These are phyloP conservation scores for Drosophila nannoptera DNA, from an alignment of 1,140 invertebrate species.

Conservation along the genomic window DNA sequence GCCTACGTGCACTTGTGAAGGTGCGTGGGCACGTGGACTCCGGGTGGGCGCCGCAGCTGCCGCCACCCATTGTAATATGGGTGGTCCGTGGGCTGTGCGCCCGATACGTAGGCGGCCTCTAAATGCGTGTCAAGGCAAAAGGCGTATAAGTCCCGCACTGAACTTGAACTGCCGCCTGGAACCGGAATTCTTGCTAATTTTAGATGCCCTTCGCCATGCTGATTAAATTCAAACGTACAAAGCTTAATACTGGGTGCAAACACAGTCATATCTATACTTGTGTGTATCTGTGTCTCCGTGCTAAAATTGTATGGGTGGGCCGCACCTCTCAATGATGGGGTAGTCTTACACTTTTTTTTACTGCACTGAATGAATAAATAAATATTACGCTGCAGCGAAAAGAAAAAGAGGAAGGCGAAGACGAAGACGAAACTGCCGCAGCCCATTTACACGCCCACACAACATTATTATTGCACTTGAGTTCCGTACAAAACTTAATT, in stretches of 20 bases:
- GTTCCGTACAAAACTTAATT: constrained; percentile 66
- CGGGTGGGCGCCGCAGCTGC: constrained; percentile 1
- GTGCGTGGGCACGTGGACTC: constrained; percentile 56
- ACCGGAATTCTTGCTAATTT: constrained; percentile 58
- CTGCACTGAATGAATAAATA: constrained; percentile 32
- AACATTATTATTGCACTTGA: constrained; percentile 50
- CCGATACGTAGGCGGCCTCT: constrained; percentile 44
- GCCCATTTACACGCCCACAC: constrained; percentile 62
- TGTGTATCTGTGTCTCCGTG: background rate
- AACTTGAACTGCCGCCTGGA: constrained; percentile 60
- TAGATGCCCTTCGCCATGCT: constrained; percentile 52
- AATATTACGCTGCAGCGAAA: constrained; percentile 8
- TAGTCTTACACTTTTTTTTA: constrained; percentile 46
- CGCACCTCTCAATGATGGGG: constrained; percentile 31
- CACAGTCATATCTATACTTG: background rate
- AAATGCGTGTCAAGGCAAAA: constrained; percentile 59
- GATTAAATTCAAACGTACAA: constrained; percentile 54
- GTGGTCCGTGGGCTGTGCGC: constrained; percentile 3
- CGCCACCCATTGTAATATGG: constrained; percentile 2
- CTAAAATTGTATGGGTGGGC: constrained; percentile 15
- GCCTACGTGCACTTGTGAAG: constrained; percentile 54
- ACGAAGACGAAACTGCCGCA: background rate
- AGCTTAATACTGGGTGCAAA: constrained; percentile 17
- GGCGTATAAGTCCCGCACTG: constrained; percentile 32
- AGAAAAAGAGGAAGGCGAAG: background rate